A percentile compares a stretch with the other conserved stretches of the same genome.
phyloP scores from a whole-genome alignment of 2,888 invertebrate genomes.

The Tipula helvola region DNA sequence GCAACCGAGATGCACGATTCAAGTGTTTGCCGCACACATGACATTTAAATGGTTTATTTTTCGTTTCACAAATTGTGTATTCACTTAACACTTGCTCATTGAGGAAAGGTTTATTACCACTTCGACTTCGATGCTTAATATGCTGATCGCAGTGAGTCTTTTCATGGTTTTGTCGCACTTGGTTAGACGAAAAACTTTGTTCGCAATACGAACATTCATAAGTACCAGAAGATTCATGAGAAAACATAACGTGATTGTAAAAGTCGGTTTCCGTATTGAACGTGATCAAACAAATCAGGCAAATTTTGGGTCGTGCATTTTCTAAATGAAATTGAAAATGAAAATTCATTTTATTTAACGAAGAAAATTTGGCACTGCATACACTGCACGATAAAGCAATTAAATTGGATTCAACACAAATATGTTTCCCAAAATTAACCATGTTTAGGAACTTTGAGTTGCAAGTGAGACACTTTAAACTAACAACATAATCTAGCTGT shows the following conservation, averaged over 20 bases:
- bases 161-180: neutral
- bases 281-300: neutral
- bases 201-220: neutral
- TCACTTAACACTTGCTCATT: neutral
- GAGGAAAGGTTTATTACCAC: neutral
- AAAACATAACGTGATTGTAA: slow-evolving; percentile 7
- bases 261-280: neutral
- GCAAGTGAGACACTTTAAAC: neutral
- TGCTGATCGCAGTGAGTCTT: neutral
- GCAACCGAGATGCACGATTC: neutral
- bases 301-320: slow-evolving; percentile 6
- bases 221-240: neutral
- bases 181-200: neutral
- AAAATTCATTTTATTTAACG: neutral
- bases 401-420: neutral
- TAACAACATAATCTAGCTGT: neutral
- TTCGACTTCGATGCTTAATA: neutral
- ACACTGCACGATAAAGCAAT: neutral
- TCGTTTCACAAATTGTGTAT: neutral
- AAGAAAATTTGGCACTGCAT: neutral
- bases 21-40: neutral
- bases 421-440: neutral
- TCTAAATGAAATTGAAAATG: neutral
- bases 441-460: neutral
- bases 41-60: neutral